Conservation (phyloP, 2,113 vertebrate genomes). For the Sialia sialis region DNA sequence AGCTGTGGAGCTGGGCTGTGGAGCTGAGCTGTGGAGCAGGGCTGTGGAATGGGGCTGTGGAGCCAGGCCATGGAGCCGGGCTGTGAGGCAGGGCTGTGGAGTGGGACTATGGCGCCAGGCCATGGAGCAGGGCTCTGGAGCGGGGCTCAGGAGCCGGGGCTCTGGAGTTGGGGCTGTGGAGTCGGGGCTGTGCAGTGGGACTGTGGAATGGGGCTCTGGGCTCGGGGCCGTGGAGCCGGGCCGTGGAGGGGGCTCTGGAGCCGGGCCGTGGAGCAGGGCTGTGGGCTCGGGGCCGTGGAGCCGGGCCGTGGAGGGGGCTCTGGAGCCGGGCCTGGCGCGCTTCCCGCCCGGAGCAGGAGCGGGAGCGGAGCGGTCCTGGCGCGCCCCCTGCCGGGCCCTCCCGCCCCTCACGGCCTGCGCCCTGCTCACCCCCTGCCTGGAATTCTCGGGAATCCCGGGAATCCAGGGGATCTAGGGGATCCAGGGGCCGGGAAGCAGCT, state of each 20-base stretch:
- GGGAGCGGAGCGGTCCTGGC: not conserved
- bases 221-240: not conserved
- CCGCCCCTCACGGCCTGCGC: not conserved
- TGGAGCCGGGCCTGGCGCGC: not conserved
- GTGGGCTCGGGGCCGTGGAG: too few relatives aligned
- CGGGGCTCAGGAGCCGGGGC: too few relatives aligned
- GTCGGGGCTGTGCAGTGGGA: not conserved
- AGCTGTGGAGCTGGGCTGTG: not conserved
- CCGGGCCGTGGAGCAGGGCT: not conserved
- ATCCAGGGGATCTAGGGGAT: too few relatives aligned
- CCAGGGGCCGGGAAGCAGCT: not conserved
- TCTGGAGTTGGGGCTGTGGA: not conserved
- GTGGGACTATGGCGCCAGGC: too few relatives aligned
- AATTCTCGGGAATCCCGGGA: not conserved
- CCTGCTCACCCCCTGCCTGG: not conserved
- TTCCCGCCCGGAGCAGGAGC: not conserved
- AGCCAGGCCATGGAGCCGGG: not conserved
- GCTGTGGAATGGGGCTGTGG: not conserved
- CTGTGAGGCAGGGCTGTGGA: not conserved
- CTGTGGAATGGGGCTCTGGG: too few relatives aligned
- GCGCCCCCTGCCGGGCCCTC: not conserved
- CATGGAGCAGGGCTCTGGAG: not conserved
- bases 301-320: not conserved
- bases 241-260: not conserved
- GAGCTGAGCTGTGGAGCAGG: not conserved